Percentiles rank a stretch among this genome's conserved stretches.
Conservation (phyloP, 2,113 vertebrate genomes). For the Muscicapa adusta region DNA sequence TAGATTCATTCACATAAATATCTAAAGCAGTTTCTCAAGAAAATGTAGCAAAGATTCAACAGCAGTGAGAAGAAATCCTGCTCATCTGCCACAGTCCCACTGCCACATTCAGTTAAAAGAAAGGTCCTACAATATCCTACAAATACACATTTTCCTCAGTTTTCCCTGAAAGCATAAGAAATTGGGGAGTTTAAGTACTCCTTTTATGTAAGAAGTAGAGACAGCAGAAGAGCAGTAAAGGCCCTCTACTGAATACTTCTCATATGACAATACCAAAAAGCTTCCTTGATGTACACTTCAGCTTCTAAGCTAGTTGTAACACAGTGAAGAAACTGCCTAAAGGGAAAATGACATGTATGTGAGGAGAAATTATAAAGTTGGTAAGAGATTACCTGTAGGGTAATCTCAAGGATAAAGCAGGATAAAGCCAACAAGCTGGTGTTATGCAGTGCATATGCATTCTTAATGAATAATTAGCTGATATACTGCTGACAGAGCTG, state of each 20-base stretch:
- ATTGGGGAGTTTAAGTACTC: neutral
- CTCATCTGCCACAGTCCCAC: accelerated
- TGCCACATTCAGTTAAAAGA: neutral
- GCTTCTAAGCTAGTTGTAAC: neutral
- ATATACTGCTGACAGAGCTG: neutral
- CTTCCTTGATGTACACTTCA: neutral
- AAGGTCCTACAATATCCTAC: neutral
- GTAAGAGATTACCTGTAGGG: neutral
- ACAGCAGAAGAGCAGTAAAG: neutral
- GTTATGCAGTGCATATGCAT: neutral
- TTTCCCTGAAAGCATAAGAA: neutral
- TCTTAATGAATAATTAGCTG: conserved; percentile 5
- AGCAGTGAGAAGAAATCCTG: neutral
- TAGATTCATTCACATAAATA: neutral
- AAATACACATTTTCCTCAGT: neutral
- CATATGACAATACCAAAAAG: neutral
- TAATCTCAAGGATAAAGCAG: neutral
- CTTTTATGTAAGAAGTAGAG: neutral
- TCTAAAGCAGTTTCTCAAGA: neutral
- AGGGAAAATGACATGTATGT: neutral
- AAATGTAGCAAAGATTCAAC: neutral
- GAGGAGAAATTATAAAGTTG: neutral
- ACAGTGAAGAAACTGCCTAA: neutral
- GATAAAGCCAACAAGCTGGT: neutral
- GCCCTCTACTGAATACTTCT: neutral